These are phyloP conservation scores for Arizona elegans DNA, from an alignment of 2,113 vertebrate species.

Conservation along the genomic window DNA sequence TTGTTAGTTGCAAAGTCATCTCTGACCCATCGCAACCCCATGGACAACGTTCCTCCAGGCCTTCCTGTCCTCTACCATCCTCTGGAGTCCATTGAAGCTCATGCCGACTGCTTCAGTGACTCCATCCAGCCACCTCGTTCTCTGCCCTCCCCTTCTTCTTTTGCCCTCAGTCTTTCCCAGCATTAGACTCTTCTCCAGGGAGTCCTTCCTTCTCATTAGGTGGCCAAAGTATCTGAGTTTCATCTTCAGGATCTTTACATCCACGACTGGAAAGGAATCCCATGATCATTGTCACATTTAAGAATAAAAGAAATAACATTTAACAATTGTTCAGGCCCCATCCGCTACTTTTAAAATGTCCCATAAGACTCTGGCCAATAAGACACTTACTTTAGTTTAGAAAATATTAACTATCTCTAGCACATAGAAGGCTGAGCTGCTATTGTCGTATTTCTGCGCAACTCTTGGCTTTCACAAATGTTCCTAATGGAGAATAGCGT, in stretches of 20 bases:
- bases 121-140: no score
- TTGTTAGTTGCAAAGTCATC: no score
- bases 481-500: not conserved
- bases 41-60: no score
- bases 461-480: not conserved
- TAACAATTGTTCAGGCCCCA: not conserved
- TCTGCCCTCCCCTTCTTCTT: no score
- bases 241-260: not conserved
- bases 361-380: not conserved
- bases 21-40: no score
- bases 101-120: no score
- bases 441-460: not conserved
- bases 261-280: not conserved
- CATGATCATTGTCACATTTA: not conserved
- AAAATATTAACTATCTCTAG: not conserved
- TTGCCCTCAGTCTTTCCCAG: no score
- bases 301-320: not conserved
- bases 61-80: no score
- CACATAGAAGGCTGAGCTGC: not conserved
- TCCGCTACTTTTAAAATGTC: not conserved
- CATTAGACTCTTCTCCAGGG: no score
- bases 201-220: no score
- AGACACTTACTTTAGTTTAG: not conserved
- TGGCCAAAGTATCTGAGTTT: no score
- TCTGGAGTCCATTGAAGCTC: no score